Base-by-base conservation (phyloP, 2,797 vertebrate species). In the Chromobotia macracanthus region DNA sequence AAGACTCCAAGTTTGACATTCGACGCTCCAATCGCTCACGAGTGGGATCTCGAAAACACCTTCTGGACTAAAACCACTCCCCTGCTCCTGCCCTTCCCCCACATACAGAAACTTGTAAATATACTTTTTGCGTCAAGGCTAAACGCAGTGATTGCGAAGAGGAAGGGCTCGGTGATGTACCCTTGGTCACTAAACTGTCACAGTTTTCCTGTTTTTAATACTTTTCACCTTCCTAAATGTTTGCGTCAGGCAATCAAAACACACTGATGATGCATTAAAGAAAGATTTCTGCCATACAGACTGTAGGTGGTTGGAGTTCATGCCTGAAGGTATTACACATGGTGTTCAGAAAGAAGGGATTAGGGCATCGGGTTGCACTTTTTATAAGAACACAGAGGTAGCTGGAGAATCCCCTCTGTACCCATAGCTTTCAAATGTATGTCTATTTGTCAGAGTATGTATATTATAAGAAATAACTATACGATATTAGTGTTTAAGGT, bases 1-100 rank as follows among this genome's bases (percentile, higher is more conserved):
- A 95, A 91, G 97, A 97, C 89, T 93, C 93, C 56, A 94, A 96
- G 83, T 92, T 94, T 18, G 95, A 98, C 83, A 95, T 96, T 87
- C 95, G 97, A 18, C 96, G 97, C n/a, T 98, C 97, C 11, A 95
- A 95, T 90, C 96, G 97, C 23, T 97, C 97, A 15, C 95, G 97
- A 11, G 90, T 92, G 81, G 96, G 95, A 82, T 95, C 96, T 0
- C 94, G 96, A 81, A 96, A 97, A 87, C 94, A 95, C 84, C 95
- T 98, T 77, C 92, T 87, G 46, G 85, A 91, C 84, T 87, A 83
- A 86, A 76, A 72, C 64, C 53, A 77, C 72, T 77, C 83, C 11
- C 46, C 58, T 58, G 51, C 50, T 46, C 55, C 51, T 21, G 3
- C 21, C 31, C 70, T 8, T 55, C 31, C 19, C 56, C 5, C 23